Percentiles rank a stretch among this genome's conserved stretches.
Evolutionary conservation across 2,113 vertebrate species (phyloP).

Genomic region (Rousettus leschenaultii): DNA sequence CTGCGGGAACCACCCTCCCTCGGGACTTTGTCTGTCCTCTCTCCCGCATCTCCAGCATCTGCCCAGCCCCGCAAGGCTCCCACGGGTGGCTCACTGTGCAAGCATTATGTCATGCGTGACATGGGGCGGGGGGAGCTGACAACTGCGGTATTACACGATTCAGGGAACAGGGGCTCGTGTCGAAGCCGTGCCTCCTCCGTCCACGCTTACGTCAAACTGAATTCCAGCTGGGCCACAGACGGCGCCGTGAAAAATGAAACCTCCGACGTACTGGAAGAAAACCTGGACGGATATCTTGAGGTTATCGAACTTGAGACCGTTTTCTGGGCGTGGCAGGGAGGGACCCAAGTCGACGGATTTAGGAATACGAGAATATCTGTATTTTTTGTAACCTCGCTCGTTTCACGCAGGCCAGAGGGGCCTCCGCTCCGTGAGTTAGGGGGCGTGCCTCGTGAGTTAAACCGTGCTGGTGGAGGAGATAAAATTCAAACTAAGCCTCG

Average conservation of each 20-base stretch:
- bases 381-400: not conserved
- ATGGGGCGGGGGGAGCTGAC: not conserved
- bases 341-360: not conserved
- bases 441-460: not conserved
- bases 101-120: not conserved
- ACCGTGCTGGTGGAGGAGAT: accelerated
- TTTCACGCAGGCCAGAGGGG: not conserved
- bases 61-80: not conserved
- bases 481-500: not conserved
- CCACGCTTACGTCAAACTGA: not conserved
- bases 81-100: accelerated
- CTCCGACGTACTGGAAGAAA: not conserved
- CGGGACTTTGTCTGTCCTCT: not conserved
- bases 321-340: not conserved
- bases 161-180: not conserved
- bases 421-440: not conserved
- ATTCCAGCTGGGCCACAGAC: not conserved
- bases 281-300: not conserved
- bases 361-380: not conserved
- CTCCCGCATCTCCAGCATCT: not conserved
- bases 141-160: not conserved
- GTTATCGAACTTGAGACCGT: not conserved
- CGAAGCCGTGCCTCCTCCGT: not conserved
- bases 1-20: not conserved
- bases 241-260: not conserved